Evolutionary conservation across 1,140 invertebrate genomes (phyloP).

Genomic region (Cylas formicarius): DNA sequence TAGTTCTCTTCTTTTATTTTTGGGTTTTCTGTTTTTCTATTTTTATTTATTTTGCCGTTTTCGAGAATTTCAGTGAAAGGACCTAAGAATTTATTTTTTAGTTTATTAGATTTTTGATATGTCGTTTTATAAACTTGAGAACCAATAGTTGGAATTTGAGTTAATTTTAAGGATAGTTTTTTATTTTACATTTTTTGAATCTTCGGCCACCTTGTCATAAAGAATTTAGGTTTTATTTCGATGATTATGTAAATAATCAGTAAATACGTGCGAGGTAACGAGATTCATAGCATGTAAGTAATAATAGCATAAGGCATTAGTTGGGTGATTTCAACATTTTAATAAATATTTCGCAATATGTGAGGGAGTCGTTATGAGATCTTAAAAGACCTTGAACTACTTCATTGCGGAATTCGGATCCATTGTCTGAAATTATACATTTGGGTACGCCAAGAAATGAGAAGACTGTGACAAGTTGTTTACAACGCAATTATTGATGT

Average conservation of each 20-base stretch:
- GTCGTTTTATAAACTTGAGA: too few species aligned
- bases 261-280: too few species aligned
- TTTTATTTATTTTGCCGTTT: too few species aligned
- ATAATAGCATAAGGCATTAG: slow-evolving; percentile 22
- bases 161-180: slow-evolving; percentile 9
- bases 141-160: too few species aligned
- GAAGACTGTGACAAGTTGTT: slow-evolving; percentile 23
- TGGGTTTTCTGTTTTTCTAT: too few species aligned
- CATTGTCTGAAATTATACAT: slow-evolving; percentile 25
- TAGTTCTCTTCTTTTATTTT: background rate
- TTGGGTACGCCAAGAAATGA: slow-evolving; percentile 20
- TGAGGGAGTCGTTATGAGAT: slow-evolving; percentile 33
- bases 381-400: slow-evolving; percentile 25
- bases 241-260: too few species aligned
- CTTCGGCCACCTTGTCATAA: slow-evolving; percentile 5
- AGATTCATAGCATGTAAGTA: slow-evolving; percentile 20
- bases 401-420: slow-evolving; percentile 28
- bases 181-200: slow-evolving; percentile 1
- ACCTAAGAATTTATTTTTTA: too few species aligned
- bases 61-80: too few species aligned
- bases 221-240: slow-evolving; percentile 12
- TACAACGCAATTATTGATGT: slow-evolving; percentile 21
- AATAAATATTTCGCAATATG: slow-evolving; percentile 27
- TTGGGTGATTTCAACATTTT: slow-evolving; percentile 10
- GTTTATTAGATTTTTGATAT: too few species aligned